phyloP scores from a whole-genome alignment of 2,888 invertebrate genomes.

The Yponomeuta plumbellus region DNA sequence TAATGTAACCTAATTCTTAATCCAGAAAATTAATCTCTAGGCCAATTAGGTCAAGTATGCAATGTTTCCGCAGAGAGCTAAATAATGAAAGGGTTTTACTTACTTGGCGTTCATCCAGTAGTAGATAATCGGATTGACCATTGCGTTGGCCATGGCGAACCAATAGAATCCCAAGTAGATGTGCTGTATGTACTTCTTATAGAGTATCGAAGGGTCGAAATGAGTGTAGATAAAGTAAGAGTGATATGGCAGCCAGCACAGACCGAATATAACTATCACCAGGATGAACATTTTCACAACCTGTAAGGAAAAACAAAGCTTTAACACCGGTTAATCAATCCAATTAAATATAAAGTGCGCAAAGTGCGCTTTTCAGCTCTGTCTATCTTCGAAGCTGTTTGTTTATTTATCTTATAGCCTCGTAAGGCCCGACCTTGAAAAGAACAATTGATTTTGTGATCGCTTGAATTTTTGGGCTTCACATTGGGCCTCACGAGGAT shows the following conservation, averaged over 20 bases:
- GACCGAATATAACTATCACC: constrained; percentile 88
- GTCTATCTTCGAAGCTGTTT: neutral
- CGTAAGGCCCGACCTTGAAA: no score
- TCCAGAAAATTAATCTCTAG: no score
- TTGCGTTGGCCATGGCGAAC: constrained; percentile 95
- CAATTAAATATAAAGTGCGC: no score
- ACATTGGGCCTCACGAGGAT: no score
- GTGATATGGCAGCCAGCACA: constrained; percentile 94
- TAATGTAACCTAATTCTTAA: neutral
- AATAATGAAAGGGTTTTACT: constrained; percentile 32
- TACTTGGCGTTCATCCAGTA: constrained; percentile 95
- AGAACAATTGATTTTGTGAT: no score
- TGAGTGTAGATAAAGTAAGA: constrained; percentile 89
- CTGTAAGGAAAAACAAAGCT: constrained; percentile 56
- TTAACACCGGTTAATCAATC: neutral
- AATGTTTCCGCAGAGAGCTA: no score
- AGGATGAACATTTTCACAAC: constrained; percentile 94
- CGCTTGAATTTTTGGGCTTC: no score
- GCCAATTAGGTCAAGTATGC: no score
- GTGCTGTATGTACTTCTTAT: constrained; percentile 86
- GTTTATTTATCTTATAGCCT: no score
- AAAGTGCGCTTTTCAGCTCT: neutral
- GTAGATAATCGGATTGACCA: constrained; percentile 95
- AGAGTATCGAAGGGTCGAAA: constrained; percentile 80
- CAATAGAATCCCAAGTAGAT: constrained; percentile 91